Evolutionary conservation across 2,888 invertebrate species (phyloP).

Genomic region (Lasiommata megera): DNA sequence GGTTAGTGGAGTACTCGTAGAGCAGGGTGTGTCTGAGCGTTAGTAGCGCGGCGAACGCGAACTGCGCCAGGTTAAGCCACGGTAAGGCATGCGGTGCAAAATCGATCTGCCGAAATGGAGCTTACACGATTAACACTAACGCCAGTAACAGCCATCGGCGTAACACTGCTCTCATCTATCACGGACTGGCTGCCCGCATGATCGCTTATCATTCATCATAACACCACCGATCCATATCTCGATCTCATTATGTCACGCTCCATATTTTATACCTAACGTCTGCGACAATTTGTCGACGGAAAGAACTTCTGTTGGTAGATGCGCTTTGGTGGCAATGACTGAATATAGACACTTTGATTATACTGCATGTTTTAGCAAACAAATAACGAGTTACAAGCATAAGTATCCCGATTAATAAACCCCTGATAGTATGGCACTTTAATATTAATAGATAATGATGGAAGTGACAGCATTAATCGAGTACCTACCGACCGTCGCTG

Average conservation of each 20-base stretch:
- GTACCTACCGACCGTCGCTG: constrained; percentile 56
- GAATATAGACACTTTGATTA: constrained; percentile 51
- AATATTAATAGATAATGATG: constrained; percentile 58
- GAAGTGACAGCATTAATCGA: constrained; percentile 55
- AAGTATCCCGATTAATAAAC: constrained; percentile 63
- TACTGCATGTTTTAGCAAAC: constrained; percentile 58
- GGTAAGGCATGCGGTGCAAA: constrained; percentile 76
- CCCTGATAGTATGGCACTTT: constrained; percentile 78
- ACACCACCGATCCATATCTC: constrained; percentile 24
- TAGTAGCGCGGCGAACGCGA: constrained; percentile 39
- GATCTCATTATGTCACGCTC: constrained; percentile 23
- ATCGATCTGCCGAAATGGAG: constrained; percentile 78
- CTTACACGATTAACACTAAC: constrained; percentile 81
- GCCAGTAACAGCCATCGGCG: constrained; percentile 64
- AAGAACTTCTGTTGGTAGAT: constrained; percentile 24
- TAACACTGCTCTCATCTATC: constrained; percentile 46
- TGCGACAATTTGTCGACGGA: constrained; percentile 14
- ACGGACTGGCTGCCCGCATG: constrained; percentile 47
- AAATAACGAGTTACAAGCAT: constrained; percentile 56
- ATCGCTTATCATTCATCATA: constrained; percentile 45
- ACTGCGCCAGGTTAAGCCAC: constrained; percentile 43
- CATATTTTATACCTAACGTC: constrained; percentile 19
- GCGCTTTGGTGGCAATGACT: constrained; percentile 31
- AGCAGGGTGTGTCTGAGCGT: constrained; percentile 66
- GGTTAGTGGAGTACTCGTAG: constrained; percentile 65